A percentile compares a stretch with the other conserved stretches of the same genome.
Conservation (phyloP, 2,113 vertebrate genomes). For the Hypanus sabinus region DNA sequence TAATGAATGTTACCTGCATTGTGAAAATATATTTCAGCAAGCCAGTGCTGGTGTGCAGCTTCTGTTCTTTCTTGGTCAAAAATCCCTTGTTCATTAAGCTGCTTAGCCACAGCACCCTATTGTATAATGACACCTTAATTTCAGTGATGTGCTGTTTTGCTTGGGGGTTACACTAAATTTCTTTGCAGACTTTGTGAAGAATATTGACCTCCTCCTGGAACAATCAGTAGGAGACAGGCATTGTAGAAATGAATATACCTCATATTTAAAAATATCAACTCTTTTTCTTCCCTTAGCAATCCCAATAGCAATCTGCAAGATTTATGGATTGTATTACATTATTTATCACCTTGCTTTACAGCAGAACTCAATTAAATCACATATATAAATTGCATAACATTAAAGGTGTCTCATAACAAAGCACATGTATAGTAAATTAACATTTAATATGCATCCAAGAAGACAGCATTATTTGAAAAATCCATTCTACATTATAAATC, state of each 20-base stretch:
- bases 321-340: slow-evolving; percentile 7
- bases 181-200: neutral
- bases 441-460: slow-evolving; percentile 1
- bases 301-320: slow-evolving; percentile 16
- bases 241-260: neutral
- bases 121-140: neutral
- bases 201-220: neutral
- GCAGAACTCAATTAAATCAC: slow-evolving; percentile 26
- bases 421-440: neutral
- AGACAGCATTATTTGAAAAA: neutral
- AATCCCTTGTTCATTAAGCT: neutral
- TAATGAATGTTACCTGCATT: neutral
- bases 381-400: neutral
- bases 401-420: neutral
- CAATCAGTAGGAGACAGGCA: neutral
- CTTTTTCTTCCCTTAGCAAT: neutral
- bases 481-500: slow-evolving; percentile 2
- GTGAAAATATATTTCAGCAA: neutral
- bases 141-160: neutral
- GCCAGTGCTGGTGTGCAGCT: neutral
- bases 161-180: neutral
- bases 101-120: neutral
- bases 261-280: neutral
- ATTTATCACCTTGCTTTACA: slow-evolving; percentile 14
- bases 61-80: neutral